These are phyloP conservation scores for Ophion ventricosus DNA, from an alignment of 2,888 invertebrate species.

Conservation along the genomic window DNA sequence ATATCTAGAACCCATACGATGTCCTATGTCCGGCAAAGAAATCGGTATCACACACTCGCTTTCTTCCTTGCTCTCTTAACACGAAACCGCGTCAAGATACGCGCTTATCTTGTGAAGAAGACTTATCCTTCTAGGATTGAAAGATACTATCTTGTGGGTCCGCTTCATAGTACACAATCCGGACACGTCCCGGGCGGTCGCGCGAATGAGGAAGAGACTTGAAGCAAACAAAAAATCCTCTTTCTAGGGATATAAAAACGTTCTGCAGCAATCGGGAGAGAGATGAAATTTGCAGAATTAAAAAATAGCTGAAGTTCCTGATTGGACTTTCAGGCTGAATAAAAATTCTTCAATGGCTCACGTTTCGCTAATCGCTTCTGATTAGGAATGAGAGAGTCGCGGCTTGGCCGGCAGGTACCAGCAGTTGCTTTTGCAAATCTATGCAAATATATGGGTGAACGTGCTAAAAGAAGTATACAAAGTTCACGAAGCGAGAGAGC, in stretches of 20 bases:
- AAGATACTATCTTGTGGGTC: constrained; percentile 38
- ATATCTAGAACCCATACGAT: constrained; percentile 33
- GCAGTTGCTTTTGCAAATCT: background rate
- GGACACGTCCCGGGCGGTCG: constrained; percentile 69
- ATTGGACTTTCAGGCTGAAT: background rate
- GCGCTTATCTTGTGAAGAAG: constrained; percentile 58
- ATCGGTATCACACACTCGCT: constrained; percentile 16
- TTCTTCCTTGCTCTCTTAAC: constrained; percentile 36
- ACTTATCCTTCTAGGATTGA: constrained; percentile 67
- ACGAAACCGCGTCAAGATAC: constrained; percentile 55
- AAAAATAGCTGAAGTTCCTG: background rate
- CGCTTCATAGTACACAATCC: constrained; percentile 68
- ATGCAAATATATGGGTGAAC: constrained; percentile 57
- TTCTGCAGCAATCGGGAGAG: background rate
- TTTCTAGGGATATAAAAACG: background rate
- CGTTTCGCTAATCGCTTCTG: background rate
- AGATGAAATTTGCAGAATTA: background rate
- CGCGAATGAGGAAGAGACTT: background rate
- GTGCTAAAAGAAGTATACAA: constrained; percentile 70
- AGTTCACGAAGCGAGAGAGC: constrained; percentile 67
- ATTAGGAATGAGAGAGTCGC: background rate
- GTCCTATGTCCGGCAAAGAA: constrained; percentile 33
- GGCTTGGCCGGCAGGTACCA: background rate
- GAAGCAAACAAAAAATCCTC: background rate
- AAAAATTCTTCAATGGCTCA: background rate